Base-by-base conservation (phyloP, 2,888 invertebrate species). In the Lordiphosa fenestrarum region DNA sequence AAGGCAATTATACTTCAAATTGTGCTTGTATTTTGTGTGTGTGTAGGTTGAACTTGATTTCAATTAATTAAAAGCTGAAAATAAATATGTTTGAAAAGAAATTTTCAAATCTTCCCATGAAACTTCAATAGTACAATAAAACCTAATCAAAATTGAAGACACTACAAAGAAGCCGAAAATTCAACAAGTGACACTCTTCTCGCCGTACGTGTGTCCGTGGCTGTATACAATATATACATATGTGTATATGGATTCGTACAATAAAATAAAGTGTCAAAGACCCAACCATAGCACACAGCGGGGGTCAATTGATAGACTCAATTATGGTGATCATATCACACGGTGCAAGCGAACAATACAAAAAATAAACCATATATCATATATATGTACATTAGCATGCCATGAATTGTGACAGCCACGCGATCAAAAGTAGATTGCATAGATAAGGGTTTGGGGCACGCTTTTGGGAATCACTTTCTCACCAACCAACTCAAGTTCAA, bases 261-360 rank as follows among this genome's bases (percentile, higher is more conserved):
- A 50, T 55, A 40, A 49, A 36, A 66, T 49, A 63, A 63, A 68
- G 83, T 84, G 81, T 84, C 81, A 81, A 83, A 81, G 81, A 80
- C 85, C 83, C 80, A 73, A 71, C 56, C 66, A 69, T 66, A 67
- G 76, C 70, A 67, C 69, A 69, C 73, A 61, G 71, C 52, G 83
- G 30, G 76, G 81, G 81, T 82, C 85, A 82, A 82, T 82, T 82
- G 85, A 82, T 82, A 75, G 80, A 80, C 73, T 84, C 81, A 82
- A 84, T 84, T 82, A 84, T 73, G 77, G 52, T 73, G 66, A 73
- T 68, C 30, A 71, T 76, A 73, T 73, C 81, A 58, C 54, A 42
- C 52, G 66, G 69, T 63, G 54, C 41, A 7, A 44, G 39, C 52
- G 44, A 53, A 42, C 39, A 40, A 52, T 41, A 46, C 55, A 67